Conservation (phyloP, 2,113 vertebrate species). For the Bujurquina vittata region DNA sequence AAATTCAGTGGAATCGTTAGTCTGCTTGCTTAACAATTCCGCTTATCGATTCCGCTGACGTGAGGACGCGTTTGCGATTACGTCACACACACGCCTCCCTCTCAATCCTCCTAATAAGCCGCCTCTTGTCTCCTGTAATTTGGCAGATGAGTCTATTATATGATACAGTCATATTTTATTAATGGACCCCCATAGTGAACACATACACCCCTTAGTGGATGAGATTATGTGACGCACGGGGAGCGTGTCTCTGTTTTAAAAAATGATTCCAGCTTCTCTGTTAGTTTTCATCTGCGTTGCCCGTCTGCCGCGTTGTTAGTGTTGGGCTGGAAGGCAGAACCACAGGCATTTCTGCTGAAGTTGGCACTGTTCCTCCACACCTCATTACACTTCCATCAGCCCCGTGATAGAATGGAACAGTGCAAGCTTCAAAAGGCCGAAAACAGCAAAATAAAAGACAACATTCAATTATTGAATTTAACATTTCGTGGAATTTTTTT, state of each 20-base stretch:
- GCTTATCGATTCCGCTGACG: too few relatives aligned
- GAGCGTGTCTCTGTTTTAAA: conserved; percentile 63
- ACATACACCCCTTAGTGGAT: conserved; percentile 71
- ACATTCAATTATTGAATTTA: conserved; percentile 49
- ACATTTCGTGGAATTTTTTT: conserved; percentile 51
- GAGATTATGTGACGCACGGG: conserved; percentile 72
- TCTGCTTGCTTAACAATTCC: too few relatives aligned
- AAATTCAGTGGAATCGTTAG: too few relatives aligned
- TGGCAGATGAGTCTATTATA: conserved; percentile 80
- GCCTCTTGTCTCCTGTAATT: conserved; percentile 80
- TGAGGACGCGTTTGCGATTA: too few relatives aligned
- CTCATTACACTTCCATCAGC: conserved; percentile 66
- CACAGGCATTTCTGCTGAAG: conserved; percentile 58
- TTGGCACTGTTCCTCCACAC: conserved; percentile 61
- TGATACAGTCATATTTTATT: conserved; percentile 81
- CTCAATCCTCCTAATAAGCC: conserved; percentile 76
- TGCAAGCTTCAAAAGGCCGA: conserved; percentile 41
- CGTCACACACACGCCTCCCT: conserved; percentile 57
- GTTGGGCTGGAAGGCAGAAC: conserved; percentile 52
- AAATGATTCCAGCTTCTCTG: conserved; percentile 63
- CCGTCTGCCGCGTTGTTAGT: conserved; percentile 53
- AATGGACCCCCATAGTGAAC: conserved; percentile 75
- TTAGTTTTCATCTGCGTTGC: conserved; percentile 54
- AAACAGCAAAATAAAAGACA: conserved; percentile 55
- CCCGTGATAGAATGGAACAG: conserved; percentile 35